Evolutionary conservation across 2,888 invertebrate genomes (phyloP).

Genomic region (Cremastinae sp.): DNA sequence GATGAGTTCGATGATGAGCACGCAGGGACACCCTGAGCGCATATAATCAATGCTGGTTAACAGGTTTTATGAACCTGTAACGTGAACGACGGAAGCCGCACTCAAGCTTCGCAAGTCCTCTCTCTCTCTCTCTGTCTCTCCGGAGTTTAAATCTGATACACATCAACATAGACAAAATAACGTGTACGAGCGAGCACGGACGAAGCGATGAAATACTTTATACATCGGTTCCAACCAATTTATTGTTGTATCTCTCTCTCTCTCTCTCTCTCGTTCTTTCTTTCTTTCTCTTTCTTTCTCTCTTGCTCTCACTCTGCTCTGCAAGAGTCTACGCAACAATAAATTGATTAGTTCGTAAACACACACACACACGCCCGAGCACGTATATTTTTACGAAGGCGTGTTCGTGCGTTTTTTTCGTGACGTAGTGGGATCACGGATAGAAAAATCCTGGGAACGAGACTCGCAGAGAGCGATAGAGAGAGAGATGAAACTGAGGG

Average conservation of each 20-base stretch:
- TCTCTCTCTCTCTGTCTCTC: constrained; percentile 46
- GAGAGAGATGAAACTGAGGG: too few relatives aligned
- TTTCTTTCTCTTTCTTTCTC: constrained; percentile 20
- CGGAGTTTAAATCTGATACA: constrained; percentile 9
- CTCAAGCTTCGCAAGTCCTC: constrained; percentile 71
- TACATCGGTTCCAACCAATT: constrained; percentile 64
- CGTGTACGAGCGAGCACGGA: constrained; percentile 62
- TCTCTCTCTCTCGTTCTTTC: constrained; percentile 60
- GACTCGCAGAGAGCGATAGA: constrained; percentile 67
- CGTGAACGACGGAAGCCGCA: constrained; percentile 78
- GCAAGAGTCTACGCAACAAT: constrained; percentile 67
- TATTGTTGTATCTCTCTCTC: constrained; percentile 60
- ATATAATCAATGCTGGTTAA: constrained; percentile 74
- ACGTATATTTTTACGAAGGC: constrained; percentile 5
- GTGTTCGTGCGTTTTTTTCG: constrained; percentile 41
- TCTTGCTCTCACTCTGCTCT: constrained; percentile 26
- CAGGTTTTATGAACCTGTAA: constrained; percentile 80
- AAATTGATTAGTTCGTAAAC: constrained; percentile 77
- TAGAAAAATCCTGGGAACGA: constrained; percentile 81
- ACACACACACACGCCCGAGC: constrained; percentile 14
- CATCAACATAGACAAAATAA: constrained; percentile 38
- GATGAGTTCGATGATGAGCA: constrained; percentile 60
- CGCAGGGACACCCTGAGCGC: constrained; percentile 70
- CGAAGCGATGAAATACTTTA: constrained; percentile 65
- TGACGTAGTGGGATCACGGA: constrained; percentile 66